Evolutionary conservation across 2,797 vertebrate species (phyloP).

Genomic region (Pseudopleuronectes americanus): DNA sequence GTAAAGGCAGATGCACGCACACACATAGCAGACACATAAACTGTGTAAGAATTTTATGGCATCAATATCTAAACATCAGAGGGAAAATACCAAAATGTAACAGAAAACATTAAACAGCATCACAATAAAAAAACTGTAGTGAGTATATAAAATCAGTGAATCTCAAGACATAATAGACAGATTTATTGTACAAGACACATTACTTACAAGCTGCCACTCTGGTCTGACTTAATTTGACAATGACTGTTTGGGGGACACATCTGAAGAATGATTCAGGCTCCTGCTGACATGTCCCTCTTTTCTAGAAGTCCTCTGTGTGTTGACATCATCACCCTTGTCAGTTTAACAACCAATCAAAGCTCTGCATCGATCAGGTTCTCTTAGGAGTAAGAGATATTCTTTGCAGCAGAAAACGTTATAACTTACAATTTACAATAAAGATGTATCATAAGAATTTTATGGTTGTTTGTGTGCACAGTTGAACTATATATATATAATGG

Average conservation of each 20-base stretch:
- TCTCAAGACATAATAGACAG: neutral
- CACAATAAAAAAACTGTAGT: neutral
- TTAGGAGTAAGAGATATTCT: neutral
- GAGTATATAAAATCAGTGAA: neutral
- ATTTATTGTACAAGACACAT: neutral
- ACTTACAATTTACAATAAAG: neutral
- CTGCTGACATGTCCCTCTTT: neutral
- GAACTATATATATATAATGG: too few species aligned
- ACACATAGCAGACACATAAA: too few species aligned
- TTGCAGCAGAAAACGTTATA: neutral
- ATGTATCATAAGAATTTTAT: neutral
- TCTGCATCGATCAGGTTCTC: neutral
- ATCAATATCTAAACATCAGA: too few species aligned
- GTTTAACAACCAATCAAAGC: constrained; percentile 38
- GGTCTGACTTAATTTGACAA: constrained; percentile 5
- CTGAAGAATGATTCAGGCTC: neutral
- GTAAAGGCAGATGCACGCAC: constrained; percentile 7
- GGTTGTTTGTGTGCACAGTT: neutral
- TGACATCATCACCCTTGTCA: constrained; percentile 33
- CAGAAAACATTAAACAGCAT: neutral
- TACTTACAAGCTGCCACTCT: constrained; percentile 35
- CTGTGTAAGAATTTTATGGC: too few species aligned
- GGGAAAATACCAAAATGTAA: constrained; percentile 1
- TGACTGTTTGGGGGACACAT: neutral
- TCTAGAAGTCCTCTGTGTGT: neutral